Evolutionary conservation across 2,113 vertebrate species (phyloP), one percentile per base, ranked within the genome.

Genomic region (Polyodon spathula): DNA sequence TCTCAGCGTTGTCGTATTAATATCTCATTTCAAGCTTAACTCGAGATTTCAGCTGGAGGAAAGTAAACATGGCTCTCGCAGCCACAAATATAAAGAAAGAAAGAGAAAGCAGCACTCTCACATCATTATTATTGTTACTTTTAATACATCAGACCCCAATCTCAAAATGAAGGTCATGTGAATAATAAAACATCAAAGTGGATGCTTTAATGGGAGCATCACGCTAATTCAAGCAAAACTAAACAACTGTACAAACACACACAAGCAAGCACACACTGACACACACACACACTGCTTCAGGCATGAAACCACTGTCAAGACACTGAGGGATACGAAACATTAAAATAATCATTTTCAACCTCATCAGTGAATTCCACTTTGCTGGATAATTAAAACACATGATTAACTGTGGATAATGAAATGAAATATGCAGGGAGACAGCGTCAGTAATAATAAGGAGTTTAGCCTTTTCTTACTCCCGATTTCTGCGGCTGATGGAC

Each of bases 341-440:
- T 87, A 79, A 77, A 80, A 78, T 77, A 79, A 75, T 85, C 7
- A 73, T 88, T 85, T 81, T 69, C 67, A 54, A 40, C 27, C 69
- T 76, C 76, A 74, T 65, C 76, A 82, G 81, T 76, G 77, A 75
- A 86, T 78, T 78, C 67, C 2, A 39, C 68, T 68, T 67, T 64
- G 64, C 66, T 74, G 78, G 76, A 73, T 80, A 78, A 84, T 84
- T 83, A 84, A 77, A 80, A 77, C 68, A 78, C 67, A 58, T 71
- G 77, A 85, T 84, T 84, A 81, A 81, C 81, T 72, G 76, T 68
- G 61, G 75, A 77, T 74, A 79, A 82, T 71, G 74, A 75, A 52
- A 71, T 72, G 71, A 80, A 68, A 75, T 76, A 84, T 64, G 73
- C 74, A 57, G 72, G 66, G 73, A 81, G 75, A 81, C 78, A 74